Conservation (phyloP, 2,113 vertebrate species). For the Pterocles burchelli region DNA sequence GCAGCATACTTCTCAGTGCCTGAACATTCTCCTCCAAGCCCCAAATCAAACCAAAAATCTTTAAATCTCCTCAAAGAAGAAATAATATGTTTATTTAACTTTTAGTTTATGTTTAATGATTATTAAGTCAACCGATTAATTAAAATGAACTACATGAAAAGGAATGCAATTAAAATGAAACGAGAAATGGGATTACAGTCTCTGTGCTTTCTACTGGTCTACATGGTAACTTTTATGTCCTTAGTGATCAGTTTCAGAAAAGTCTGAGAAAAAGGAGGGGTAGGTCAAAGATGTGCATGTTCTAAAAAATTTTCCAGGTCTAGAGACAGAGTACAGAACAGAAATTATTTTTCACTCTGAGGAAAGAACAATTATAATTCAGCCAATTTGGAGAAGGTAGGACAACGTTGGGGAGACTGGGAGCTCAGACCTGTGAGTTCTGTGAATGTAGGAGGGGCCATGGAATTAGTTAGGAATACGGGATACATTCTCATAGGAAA, state of each 20-base stretch:
- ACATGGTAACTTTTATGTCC: not conserved
- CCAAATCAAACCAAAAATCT: not conserved
- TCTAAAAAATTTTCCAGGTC: not conserved
- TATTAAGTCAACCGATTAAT: conserved; percentile 22
- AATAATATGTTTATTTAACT: conserved; percentile 28
- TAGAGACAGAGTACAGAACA: not conserved
- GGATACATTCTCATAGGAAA: not conserved
- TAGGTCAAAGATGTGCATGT: not conserved
- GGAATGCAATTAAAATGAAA: conserved; percentile 31
- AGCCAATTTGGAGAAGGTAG: not conserved
- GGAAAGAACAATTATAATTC: conserved; percentile 18
- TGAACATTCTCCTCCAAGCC: not conserved
- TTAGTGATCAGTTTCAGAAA: not conserved
- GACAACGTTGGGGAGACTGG: rapidly evolving
- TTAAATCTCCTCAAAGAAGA: not conserved
- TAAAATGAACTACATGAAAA: conserved; percentile 12
- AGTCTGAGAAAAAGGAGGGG: not conserved
- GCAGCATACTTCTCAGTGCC: not conserved
- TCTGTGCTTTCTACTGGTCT: not conserved
- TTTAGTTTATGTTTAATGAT: not conserved
- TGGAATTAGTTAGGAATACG: not conserved
- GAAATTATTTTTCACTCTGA: not conserved
- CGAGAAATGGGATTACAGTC: not conserved
- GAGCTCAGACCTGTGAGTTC: not conserved
- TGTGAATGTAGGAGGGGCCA: not conserved